phyloP scores from a whole-genome alignment of 1,140 invertebrate species.

The Bombus sylvicola region DNA sequence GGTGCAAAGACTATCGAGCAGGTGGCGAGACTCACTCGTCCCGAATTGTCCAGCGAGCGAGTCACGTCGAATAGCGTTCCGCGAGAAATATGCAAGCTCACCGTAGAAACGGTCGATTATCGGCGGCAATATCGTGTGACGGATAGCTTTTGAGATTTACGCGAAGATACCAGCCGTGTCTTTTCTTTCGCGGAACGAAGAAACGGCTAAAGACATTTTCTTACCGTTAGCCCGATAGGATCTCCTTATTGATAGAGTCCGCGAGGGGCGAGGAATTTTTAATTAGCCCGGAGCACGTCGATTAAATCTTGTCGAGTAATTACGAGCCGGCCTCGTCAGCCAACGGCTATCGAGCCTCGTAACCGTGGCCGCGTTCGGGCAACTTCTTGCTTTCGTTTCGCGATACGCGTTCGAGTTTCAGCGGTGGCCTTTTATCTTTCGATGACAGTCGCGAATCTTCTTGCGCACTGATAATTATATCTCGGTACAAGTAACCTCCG shows the following conservation, averaged over 20 bases:
- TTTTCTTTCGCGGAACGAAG: conserved; percentile 40
- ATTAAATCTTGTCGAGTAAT: conserved; percentile 80
- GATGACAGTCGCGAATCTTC: conserved; percentile 3
- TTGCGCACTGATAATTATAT: neutral
- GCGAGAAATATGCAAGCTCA: conserved; percentile 69
- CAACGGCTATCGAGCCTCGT: neutral
- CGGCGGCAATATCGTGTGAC: conserved; percentile 42
- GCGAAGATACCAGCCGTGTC: conserved; percentile 64
- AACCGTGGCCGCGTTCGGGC: neutral
- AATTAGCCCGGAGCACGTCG: conserved; percentile 72
- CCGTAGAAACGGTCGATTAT: conserved; percentile 62
- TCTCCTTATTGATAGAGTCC: conserved; percentile 73
- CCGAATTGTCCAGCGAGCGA: conserved; percentile 15
- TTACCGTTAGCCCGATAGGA: conserved; percentile 75
- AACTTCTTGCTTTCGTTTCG: conserved; percentile 8
- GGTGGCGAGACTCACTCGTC: neutral
- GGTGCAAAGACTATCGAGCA: neutral
- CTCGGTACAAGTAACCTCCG: neutral
- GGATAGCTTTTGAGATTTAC: conserved; percentile 68
- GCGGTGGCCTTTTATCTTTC: conserved; percentile 1
- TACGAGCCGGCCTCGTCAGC: conserved; percentile 62
- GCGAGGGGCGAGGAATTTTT: conserved; percentile 74
- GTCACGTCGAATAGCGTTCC: conserved; percentile 33
- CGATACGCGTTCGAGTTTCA: conserved; percentile 6
- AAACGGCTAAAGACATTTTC: conserved; percentile 70